Percentiles rank a stretch among this genome's conserved stretches.
Conservation (phyloP, 2,113 vertebrate genomes). For the Bujurquina vittata region DNA sequence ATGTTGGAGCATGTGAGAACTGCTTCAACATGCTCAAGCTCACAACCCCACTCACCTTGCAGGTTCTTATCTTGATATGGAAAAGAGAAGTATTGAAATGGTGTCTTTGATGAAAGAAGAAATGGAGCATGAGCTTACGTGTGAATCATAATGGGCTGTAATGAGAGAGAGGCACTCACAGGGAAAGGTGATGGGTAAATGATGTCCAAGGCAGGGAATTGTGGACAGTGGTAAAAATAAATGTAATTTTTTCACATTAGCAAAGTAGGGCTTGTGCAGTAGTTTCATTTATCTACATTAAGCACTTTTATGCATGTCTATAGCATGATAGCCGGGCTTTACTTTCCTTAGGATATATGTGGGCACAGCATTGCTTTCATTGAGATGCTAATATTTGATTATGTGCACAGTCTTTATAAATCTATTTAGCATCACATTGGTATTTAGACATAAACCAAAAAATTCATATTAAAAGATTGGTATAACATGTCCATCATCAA, state of each 20-base stretch:
- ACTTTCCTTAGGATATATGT: not conserved
- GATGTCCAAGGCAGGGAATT: not conserved
- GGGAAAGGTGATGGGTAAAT: not conserved
- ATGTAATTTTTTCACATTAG: not conserved
- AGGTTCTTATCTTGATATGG: constrained; percentile 10
- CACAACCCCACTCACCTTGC: not conserved
- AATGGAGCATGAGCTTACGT: constrained; percentile 24
- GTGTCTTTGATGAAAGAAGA: constrained; percentile 20
- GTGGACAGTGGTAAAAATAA: not conserved
- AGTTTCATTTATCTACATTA: not conserved
- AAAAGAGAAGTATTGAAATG: constrained; percentile 25
- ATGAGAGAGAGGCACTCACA: constrained; percentile 19
- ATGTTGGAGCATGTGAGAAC: not conserved
- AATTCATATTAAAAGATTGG: not conserved
- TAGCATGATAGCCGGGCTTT: not conserved
- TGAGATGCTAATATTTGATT: not conserved
- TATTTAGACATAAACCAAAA: not conserved
- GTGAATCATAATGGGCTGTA: constrained; percentile 14
- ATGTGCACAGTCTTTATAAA: not conserved
- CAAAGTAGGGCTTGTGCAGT: not conserved
- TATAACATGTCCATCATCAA: not conserved
- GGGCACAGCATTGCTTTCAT: not conserved
- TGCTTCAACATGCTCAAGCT: not conserved
- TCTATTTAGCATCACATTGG: not conserved
- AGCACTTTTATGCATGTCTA: not conserved